A percentile compares a stretch with the other conserved stretches of the same genome.
These are phyloP conservation scores for Acridotheres tristis DNA, from an alignment of 2,797 vertebrate genomes.

Conservation along the genomic window DNA sequence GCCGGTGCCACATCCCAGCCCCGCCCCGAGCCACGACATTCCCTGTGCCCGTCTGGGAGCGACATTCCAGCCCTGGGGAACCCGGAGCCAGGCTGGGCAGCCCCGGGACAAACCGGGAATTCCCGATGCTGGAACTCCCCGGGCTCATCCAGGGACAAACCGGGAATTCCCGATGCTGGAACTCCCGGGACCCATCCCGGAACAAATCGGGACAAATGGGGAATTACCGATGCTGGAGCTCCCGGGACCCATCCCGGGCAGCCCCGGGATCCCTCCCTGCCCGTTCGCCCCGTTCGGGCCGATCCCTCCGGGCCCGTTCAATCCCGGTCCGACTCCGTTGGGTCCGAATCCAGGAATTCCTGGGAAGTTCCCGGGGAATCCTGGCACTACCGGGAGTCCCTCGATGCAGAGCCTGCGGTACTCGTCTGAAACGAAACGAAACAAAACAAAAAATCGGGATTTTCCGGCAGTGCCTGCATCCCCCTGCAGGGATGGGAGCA, in stretches of 20 bases:
- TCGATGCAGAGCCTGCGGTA: constrained; percentile 88
- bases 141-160: too few relatives aligned
- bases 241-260: constrained; percentile 72
- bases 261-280: constrained; percentile 66
- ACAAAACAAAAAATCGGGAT: background rate
- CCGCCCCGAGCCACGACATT: background rate
- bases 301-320: constrained; percentile 46
- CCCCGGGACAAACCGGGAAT: too few relatives aligned
- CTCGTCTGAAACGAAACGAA: constrained; percentile 78
- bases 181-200: too few relatives aligned
- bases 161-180: too few relatives aligned
- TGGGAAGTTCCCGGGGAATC: constrained; percentile 65
- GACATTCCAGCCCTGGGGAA: background rate
- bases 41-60: background rate
- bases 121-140: too few relatives aligned
- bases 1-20: background rate
- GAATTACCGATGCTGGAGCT: constrained; percentile 69
- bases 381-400: constrained; percentile 75
- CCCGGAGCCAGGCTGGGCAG: background rate
- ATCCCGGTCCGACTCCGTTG: constrained; percentile 58
- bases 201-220: too few relatives aligned
- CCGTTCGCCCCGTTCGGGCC: constrained; percentile 62
- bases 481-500: background rate
- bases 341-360: constrained; percentile 53
- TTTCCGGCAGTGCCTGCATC: background rate